Base-by-base conservation (phyloP, 2,797 vertebrate species). In the Clamator glandarius region DNA sequence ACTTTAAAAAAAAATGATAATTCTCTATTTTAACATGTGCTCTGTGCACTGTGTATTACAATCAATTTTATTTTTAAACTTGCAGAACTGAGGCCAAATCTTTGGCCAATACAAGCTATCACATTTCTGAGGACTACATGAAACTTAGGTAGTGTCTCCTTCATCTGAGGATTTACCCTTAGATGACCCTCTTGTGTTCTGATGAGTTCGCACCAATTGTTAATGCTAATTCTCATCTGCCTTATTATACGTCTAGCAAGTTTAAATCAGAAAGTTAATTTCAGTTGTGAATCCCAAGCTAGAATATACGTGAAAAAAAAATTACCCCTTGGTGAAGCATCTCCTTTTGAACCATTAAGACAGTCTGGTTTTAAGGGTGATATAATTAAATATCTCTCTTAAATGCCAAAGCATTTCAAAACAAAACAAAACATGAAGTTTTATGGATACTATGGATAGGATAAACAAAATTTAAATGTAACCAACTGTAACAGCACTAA, bases 31-130 rank as follows among this genome's bases (percentile, higher is more conserved):
- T 69, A 70, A 74, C 24, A 6, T 25, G 29, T 67, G 54, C 29
- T 63, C 17, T 78, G 58, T 86, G 63, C 74, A 76, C 28, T 33
- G 54, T 78, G 20, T 66, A 75, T 63, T 84, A 33, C 59, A 69
- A 63, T 84, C 23, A 13, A 63, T 88, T 93, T 84, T 83, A 80
- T 82, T 85, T 87, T 93, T 79, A 76, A 93, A 91, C 61, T 78
- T 91, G 64, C 26, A 91, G 52, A 95, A 79, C 44, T 33, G 46
- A 89, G 83, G 61, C 41, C 61, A 63, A 63, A 41, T 41, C 26
- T 41, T 14, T 62, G 35, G 42, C 63, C 66, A 58, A 75, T 33
- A 55, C 2, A 58, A 81, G 48, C 28, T 76, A 58, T 44, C 75
- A 41, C 29, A 39, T 44, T 84, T 52, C 74, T 35, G 46, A 88